Base-by-base conservation (phyloP, 2,113 vertebrate genomes). In the Trogon melanurus region DNA sequence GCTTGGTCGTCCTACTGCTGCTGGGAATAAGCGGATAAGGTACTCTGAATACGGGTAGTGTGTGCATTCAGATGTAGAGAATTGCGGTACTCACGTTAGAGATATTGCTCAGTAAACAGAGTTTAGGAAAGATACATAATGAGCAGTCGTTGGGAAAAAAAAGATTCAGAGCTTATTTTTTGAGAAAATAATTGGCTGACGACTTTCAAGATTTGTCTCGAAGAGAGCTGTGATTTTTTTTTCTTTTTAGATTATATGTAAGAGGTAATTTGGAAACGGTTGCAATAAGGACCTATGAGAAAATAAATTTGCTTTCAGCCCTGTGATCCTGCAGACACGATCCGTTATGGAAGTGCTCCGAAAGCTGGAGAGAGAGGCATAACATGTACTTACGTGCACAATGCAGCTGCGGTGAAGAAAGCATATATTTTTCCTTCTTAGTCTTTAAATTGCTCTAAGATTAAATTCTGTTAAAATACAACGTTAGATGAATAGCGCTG, bases 61-160 rank as follows among this genome's bases (percentile, higher is more conserved):
- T 72, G 38, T 69, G 45, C 30, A 27, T 25, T 73, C 16, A 8
- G 4, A 15, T 41, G 21, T 44, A 47, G 25, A 73, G 10, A 78
- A 41, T 7, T 62, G 20, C 0, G 3, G 6, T 44, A 23, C 5
- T 1, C 3, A 6, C 0, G 2, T 25, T 48, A 8, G 29, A 70
- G 48, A 58, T 78, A n/a, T 38, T 34, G 7, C 21, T 72, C 4
- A 5, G 13, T 56, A 62, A 83, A 41, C 3, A 14, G 3, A 23
- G 6, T 30, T 56, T 53, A 67, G 17, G 18, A 62, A 80, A 70
- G 75, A 41, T 16, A 34, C 1, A 13, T 82, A 75, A 67, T 20
- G 4, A 9, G 9, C 14, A 53, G 16, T 34, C 34, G 4, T 3
- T 60, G 23, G 16, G 13, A 38, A 70, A 89, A 41, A 41, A 41